phyloP scores from a whole-genome alignment of 2,113 vertebrate species.

The Atlantisia rogersi region DNA sequence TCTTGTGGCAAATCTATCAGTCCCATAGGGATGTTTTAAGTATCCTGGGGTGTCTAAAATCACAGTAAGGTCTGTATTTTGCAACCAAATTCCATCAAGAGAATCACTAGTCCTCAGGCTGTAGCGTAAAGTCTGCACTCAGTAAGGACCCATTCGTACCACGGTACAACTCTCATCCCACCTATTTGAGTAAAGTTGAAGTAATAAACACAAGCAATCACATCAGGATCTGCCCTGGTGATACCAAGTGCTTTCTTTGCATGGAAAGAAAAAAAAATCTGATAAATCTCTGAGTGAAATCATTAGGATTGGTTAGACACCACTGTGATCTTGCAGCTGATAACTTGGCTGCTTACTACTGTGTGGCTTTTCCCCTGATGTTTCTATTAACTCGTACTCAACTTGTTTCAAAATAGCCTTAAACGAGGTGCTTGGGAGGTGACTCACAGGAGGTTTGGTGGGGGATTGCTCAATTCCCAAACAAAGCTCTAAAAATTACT shows the following conservation, averaged over 20 bases:
- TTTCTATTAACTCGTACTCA: neutral
- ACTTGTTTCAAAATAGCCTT: neutral
- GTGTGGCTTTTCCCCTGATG: neutral
- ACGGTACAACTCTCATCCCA: neutral
- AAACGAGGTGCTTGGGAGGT: neutral
- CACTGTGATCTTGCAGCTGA: neutral
- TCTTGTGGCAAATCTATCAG: neutral
- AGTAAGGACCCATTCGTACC: neutral
- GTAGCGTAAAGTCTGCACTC: neutral
- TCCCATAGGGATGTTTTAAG: neutral
- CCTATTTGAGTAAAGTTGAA: neutral
- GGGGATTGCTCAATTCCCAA: neutral
- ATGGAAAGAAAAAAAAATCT: neutral
- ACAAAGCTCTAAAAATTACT: neutral
- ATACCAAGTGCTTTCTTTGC: neutral
- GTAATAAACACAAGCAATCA: neutral
- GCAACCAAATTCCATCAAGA: neutral
- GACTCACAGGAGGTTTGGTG: neutral
- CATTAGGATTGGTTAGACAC: neutral
- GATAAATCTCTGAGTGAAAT: neutral
- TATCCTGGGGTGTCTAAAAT: neutral
- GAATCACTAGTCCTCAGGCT: fast-evolving
- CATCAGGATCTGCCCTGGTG: neutral
- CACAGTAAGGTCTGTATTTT: neutral
- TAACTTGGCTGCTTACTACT: neutral